These are phyloP conservation scores for Drosophila littoralis DNA, from an alignment of 1,140 invertebrate genomes.

Conservation along the genomic window DNA sequence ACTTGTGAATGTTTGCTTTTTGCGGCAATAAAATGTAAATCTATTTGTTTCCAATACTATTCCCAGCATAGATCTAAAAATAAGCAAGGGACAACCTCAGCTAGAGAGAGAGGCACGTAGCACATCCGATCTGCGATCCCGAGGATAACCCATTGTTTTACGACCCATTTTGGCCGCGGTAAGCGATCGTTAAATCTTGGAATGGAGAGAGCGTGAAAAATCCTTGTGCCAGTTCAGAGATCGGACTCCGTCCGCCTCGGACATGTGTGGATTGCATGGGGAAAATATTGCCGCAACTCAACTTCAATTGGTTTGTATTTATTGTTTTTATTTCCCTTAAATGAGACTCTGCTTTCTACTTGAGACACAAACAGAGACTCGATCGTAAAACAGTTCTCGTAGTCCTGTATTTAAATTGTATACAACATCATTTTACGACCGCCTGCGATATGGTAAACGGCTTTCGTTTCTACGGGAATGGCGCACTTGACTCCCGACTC, in stretches of 20 bases:
- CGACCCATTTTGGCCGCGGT: slow-evolving; percentile 76
- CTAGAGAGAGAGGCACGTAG: slow-evolving; percentile 8
- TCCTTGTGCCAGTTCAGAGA: slow-evolving; percentile 56
- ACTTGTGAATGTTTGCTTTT: slow-evolving; percentile 50
- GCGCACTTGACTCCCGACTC: slow-evolving; percentile 64
- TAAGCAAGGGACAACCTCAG: slow-evolving; percentile 52
- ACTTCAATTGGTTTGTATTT: slow-evolving; percentile 67
- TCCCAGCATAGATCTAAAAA: slow-evolving; percentile 78
- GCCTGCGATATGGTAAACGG: slow-evolving; percentile 66
- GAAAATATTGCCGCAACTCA: slow-evolving; percentile 5
- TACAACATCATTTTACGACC: slow-evolving; percentile 78
- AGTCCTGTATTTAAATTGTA: slow-evolving; percentile 76
- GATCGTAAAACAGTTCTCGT: slow-evolving; percentile 64
- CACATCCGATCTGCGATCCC: too few relatives aligned
- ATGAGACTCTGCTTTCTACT: slow-evolving; percentile 78
- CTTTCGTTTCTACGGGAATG: slow-evolving; percentile 64
- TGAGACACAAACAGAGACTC: slow-evolving; percentile 42
- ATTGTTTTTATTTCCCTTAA: slow-evolving; percentile 82
- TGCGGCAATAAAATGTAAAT: slow-evolving; percentile 68
- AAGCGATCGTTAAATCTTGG: slow-evolving; percentile 74
- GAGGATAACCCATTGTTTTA: slow-evolving; percentile 81
- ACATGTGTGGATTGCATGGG: slow-evolving; percentile 48
- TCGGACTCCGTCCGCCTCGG: not conserved
- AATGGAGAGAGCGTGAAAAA: slow-evolving; percentile 77
- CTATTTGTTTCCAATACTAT: slow-evolving; percentile 82